These are phyloP conservation scores for Hyppa rectilinea DNA, from an alignment of 2,888 invertebrate species.

Conservation along the genomic window DNA sequence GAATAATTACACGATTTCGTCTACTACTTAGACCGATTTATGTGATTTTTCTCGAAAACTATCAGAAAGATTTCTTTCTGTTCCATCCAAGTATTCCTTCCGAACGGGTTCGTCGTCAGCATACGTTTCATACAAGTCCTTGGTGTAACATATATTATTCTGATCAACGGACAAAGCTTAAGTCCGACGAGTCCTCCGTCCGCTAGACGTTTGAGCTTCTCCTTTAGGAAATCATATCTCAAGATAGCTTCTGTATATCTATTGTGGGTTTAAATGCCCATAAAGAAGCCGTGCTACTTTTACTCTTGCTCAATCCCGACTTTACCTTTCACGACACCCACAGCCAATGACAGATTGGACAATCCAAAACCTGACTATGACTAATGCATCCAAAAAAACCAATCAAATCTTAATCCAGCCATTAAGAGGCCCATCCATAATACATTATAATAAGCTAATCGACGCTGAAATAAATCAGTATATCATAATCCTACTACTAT, in stretches of 20 bases:
- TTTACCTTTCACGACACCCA: slow-evolving; percentile 43
- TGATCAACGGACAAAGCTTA: not conserved
- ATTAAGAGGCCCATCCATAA: slow-evolving; percentile 52
- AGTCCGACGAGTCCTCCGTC: too few relatives aligned
- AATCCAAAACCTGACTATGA: slow-evolving; percentile 24
- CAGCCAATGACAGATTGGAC: slow-evolving; percentile 29
- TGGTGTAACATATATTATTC: not conserved
- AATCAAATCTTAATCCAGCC: slow-evolving; percentile 41
- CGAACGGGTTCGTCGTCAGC: not conserved
- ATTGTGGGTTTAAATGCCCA: not conserved
- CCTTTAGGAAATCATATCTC: not conserved
- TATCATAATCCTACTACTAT: too few relatives aligned
- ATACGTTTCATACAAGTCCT: not conserved
- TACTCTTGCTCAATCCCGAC: slow-evolving; percentile 23
- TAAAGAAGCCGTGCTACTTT: not conserved
- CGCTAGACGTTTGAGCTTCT: not conserved
- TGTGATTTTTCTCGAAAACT: too few relatives aligned
- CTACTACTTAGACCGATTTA: not conserved
- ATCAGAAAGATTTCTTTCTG: not conserved
- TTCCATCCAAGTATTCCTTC: not conserved
- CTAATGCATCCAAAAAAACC: slow-evolving; percentile 53
- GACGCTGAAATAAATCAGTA: slow-evolving; percentile 54
- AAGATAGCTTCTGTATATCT: not conserved
- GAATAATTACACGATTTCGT: too few relatives aligned
- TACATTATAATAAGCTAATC: slow-evolving; percentile 56